A percentile compares a stretch with the other conserved stretches of the same genome.
Conservation (phyloP, 2,113 vertebrate species). For the Acrocephalus arundinaceus region DNA sequence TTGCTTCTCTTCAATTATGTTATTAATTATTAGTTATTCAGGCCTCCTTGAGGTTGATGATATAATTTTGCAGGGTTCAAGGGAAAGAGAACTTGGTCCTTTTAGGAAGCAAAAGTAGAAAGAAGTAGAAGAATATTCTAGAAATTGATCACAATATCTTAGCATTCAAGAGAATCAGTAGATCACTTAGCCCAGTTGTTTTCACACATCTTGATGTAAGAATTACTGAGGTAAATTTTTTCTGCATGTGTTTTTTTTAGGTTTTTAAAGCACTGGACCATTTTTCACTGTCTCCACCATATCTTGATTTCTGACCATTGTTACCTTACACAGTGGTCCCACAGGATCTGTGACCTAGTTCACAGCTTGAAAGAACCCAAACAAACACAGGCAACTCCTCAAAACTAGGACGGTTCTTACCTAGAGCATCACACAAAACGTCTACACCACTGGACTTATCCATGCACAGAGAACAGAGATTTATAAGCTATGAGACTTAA, state of each 20-base stretch:
- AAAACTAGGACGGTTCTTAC: neutral
- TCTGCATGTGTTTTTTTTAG: neutral
- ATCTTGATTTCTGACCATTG: neutral
- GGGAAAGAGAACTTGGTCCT: neutral
- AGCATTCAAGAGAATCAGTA: neutral
- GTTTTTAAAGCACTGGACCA: neutral
- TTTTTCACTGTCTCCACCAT: neutral
- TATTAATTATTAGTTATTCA: neutral
- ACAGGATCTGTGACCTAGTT: neutral
- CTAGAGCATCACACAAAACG: fast-evolving
- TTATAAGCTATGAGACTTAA: neutral
- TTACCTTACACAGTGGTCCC: neutral
- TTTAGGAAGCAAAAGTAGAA: neutral
- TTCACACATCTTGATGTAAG: neutral
- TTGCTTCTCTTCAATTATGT: neutral
- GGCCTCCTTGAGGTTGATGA: neutral
- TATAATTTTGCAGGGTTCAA: neutral
- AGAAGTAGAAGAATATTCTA: neutral
- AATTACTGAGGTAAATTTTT: neutral
- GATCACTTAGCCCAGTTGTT: neutral
- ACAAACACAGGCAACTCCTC: neutral
- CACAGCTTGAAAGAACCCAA: neutral
- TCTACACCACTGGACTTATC: neutral
- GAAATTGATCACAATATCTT: neutral
- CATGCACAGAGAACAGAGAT: neutral